phyloP scores from a whole-genome alignment of 2,113 vertebrate genomes.

The Alethe diademata region DNA sequence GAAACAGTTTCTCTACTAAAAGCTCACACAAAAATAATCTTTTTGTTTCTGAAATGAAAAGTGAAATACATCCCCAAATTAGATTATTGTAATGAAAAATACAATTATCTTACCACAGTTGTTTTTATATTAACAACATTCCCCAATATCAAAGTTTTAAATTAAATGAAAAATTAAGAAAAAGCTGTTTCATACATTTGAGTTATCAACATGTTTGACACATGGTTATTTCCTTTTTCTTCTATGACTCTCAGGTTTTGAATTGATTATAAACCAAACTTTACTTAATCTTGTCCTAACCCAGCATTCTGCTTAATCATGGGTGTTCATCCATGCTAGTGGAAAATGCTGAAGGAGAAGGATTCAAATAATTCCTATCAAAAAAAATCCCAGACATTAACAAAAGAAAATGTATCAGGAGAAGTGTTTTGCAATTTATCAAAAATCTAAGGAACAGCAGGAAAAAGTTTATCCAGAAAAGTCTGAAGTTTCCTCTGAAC shows the following conservation, averaged over 20 bases:
- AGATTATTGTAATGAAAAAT: background rate
- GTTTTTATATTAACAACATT: background rate
- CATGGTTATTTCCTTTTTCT: fast-evolving
- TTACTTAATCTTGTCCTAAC: background rate
- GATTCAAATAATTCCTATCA: background rate
- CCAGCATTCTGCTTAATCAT: background rate
- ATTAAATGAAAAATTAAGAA: background rate
- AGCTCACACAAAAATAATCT: fast-evolving
- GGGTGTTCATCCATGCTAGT: background rate
- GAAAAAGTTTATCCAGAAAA: background rate
- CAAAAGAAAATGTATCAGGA: background rate
- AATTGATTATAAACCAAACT: background rate
- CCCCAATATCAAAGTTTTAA: background rate
- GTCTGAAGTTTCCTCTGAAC: background rate
- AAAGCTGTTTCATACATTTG: background rate
- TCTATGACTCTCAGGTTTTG: background rate
- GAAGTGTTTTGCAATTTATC: background rate
- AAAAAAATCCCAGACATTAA: background rate
- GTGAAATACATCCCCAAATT: fast-evolving
- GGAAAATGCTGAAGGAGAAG: background rate
- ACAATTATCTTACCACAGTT: background rate
- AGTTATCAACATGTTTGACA: background rate
- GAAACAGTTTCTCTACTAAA: background rate
- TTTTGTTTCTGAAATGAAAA: background rate
- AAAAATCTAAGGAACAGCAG: background rate